A percentile compares a stretch with the other conserved stretches of the same genome.
phyloP scores from a whole-genome alignment of 2,113 vertebrate species.

The Budorcas taxicolor region DNA sequence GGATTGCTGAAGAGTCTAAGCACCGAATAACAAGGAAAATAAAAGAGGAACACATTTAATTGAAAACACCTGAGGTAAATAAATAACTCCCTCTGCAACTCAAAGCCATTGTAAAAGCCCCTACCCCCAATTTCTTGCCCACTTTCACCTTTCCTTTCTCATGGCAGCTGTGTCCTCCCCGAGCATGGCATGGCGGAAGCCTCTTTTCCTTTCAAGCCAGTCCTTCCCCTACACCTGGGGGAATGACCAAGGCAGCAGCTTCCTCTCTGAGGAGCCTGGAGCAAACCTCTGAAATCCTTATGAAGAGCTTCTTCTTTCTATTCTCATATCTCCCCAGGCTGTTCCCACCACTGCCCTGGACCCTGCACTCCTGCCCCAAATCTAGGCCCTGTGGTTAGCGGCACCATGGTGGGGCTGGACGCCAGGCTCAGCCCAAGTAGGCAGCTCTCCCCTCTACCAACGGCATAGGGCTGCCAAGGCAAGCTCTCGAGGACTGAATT shows the following conservation, averaged over 20 bases:
- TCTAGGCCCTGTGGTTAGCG: background rate
- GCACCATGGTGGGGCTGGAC: background rate
- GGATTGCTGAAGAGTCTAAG: slow-evolving; percentile 32
- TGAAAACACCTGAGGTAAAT: slow-evolving; percentile 63
- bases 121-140: background rate
- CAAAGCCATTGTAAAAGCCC: background rate
- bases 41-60: slow-evolving; percentile 55
- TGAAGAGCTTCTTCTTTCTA: background rate
- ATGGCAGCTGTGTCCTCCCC: background rate
- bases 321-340: background rate
- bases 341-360: background rate
- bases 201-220: background rate
- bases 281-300: background rate
- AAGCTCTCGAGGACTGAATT: background rate
- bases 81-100: background rate
- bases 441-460: background rate
- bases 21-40: slow-evolving; percentile 41
- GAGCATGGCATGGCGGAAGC: background rate
- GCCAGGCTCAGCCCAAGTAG: background rate
- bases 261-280: background rate
- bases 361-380: background rate
- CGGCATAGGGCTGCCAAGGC: background rate
- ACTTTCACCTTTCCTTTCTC: background rate
- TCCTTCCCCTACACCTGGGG: background rate
- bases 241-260: background rate